These are phyloP conservation scores for Chloroceryle amazona DNA, from an alignment of 2,797 vertebrate species.

Conservation along the genomic window DNA sequence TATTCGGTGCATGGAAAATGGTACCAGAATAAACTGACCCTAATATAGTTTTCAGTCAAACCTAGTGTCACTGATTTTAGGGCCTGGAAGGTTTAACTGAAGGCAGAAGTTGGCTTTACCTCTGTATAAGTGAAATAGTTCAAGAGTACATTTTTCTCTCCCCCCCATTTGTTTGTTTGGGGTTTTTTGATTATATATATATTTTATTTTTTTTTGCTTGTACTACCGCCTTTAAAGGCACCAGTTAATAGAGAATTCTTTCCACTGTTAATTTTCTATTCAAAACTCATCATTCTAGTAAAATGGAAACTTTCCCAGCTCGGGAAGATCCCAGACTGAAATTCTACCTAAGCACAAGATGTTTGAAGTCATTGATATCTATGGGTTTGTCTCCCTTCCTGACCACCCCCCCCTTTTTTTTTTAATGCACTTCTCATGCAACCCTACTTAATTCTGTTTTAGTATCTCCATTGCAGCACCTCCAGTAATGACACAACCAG, in stretches of 20 bases:
- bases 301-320: not conserved
- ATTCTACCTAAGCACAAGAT: not conserved
- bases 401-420: not conserved
- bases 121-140: not conserved
- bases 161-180: too few relatives aligned
- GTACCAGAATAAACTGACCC: not conserved
- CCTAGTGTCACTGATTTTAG: not conserved
- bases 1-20: not conserved
- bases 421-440: not conserved
- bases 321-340: not conserved
- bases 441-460: not conserved
- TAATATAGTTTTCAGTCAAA: not conserved
- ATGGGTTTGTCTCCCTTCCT: not conserved
- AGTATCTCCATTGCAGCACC: not conserved
- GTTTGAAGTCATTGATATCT: not conserved
- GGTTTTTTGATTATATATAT: too few relatives aligned
- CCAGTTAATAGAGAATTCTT: not conserved
- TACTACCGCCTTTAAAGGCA: not conserved
- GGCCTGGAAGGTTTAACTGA: not conserved
- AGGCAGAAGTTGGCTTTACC: not conserved
- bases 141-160: not conserved
- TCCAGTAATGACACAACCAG: not conserved
- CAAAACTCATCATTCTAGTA: not conserved
- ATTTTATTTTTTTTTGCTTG: not conserved
- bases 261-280: not conserved